Base-by-base conservation (phyloP, 2,888 invertebrate genomes). In the Coelinius sp. region DNA sequence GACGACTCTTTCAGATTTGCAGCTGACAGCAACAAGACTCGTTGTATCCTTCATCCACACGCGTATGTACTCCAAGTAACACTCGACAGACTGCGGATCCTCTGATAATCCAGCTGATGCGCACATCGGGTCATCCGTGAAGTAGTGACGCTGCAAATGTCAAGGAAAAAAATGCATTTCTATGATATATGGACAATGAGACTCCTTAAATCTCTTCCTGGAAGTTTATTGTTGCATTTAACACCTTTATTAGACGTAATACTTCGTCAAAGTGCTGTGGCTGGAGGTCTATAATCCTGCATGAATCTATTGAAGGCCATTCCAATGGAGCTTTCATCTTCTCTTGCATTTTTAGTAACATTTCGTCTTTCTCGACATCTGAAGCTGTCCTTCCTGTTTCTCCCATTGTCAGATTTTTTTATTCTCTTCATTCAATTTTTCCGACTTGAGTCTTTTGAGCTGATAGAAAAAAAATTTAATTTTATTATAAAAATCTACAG, bases 41-140 rank as follows among this genome's bases (percentile, higher is more conserved):
- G 78, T 81, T 2, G 83, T 80, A 49, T 85, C 86, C 27, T 79
- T 83, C 74, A 86, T 82, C 84, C 85, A 83, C 0, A 77, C 74
- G 27, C 59, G 77, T 24, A 82, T 65, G 1, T 81, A 71, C 46
- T 82, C 75, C 46, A 85, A 52, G 68, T 82, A 85, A 25, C 53
- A 70, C 2, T 77, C 70, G 0, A 81, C 75, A 12, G 86, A 86
- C 31, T 67, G 56, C 1, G 25, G 24, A 44, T 86, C 84, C 2
- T 76, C n/a, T 5, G 73, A 56, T 7, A 85, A 56, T n/a, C 73
- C 70, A 7, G 74, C 64, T 0, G 85, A 76, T 49, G 75, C 78
- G 68, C 84, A 86, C 82, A 83, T 81, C 0, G 85, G 81, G 0
- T 86, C 85, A 12, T 82, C 80, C 27, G 74, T 73, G 31, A 86